Evolutionary conservation across 2,888 invertebrate species (phyloP), one percentile per base, ranked within the genome.

Genomic region (Agrotis exclamationis): DNA sequence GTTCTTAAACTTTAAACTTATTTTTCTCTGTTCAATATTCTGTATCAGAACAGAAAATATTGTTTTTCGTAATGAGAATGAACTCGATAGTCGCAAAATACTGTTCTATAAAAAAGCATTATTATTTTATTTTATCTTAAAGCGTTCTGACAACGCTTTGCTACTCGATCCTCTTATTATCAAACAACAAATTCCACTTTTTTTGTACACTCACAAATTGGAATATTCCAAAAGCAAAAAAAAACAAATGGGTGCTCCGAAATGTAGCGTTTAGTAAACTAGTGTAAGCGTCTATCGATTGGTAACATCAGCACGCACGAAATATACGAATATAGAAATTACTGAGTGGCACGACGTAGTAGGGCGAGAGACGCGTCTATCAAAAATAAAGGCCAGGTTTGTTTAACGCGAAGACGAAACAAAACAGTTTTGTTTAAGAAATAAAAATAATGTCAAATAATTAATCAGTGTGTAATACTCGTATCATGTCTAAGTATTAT

Each of bases 301-400:
- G 50, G 80, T 83, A 84, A 86, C 80, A 84, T 82, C 80, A 70
- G 85, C 89, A 88, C 89, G 88, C 87, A 90, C 63, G 54, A 63
- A 70, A 60, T 56, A 44, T 84, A 86, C 83, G 82, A 80, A 79
- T 72, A 72, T 75, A 82, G 80, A 83, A 88, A 88, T 88, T 86
- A 89, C 85, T 70, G 78, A 56, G 54, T 20, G 45, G 56, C 67
- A 47, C 67, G 60, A 56, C 48, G 84, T 80, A 85, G 87, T 86
- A 87, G 85, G 83, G 87, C 77, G 85, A 75, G 82, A 86, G 82
- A 83, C 82, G 76, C 82, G 85, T 89, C 86, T 74, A 85, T 87
- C 85, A 86, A 85, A 76, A 75, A 74, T 80, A 79, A 83, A 83
- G 85, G 79, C 71, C 78, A 74, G 60, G 72, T 79, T 84, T 85